Evolutionary conservation across 1,140 invertebrate genomes (phyloP).

Genomic region (Zaprionus nigranus): DNA sequence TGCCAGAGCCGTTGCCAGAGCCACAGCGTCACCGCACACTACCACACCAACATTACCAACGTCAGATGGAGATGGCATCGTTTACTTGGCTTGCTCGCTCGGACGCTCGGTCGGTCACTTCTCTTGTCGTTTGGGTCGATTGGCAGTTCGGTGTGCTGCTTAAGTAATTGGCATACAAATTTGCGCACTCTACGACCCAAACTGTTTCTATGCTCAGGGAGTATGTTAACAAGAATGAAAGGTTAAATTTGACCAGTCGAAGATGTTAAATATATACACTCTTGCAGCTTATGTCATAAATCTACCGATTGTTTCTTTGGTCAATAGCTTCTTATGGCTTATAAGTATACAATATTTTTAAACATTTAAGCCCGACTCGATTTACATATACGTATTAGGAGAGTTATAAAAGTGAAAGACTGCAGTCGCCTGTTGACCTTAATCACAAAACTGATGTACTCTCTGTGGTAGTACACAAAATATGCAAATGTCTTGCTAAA

Average conservation of each 20-base stretch:
- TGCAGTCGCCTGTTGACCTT: too few species aligned
- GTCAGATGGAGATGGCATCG: conserved; percentile 11
- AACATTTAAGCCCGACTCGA: too few species aligned
- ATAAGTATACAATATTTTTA: too few species aligned
- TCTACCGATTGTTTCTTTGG: too few species aligned
- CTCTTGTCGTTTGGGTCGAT: conserved; percentile 52
- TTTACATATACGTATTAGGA: too few species aligned
- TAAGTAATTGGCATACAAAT: conserved; percentile 81
- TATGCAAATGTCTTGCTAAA: too few species aligned
- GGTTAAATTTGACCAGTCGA: neutral
- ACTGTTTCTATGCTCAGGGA: neutral
- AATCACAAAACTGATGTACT: neutral
- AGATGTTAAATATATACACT: neutral
- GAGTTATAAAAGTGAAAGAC: neutral
- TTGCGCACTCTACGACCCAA: conserved; percentile 48
- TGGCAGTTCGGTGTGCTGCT: conserved; percentile 56
- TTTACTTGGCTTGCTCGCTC: conserved; percentile 44
- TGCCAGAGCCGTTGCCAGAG: conserved; percentile 14
- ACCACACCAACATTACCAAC: neutral
- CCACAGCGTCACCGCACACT: too few species aligned
- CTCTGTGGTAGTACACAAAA: too few species aligned
- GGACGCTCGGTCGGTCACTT: conserved; percentile 56
- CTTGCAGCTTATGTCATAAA: too few species aligned
- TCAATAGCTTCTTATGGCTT: too few species aligned
- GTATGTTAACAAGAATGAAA: conserved; percentile 28